A percentile compares a stretch with the other conserved stretches of the same genome.
These are phyloP conservation scores for Cecropterus lyciades DNA, from an alignment of 1,140 invertebrate species.

Conservation along the genomic window DNA sequence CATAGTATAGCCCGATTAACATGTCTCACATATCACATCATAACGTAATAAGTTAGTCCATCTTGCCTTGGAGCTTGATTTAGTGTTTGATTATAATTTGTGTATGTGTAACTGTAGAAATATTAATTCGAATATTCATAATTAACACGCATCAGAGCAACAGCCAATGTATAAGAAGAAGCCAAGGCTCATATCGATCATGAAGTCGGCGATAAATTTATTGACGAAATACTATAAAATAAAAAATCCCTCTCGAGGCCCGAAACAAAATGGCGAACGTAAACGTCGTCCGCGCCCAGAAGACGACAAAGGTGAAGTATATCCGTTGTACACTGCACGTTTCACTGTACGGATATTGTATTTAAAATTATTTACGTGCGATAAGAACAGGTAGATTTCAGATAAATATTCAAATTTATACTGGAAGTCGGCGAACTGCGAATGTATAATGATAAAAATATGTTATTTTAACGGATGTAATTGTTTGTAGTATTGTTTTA, in stretches of 20 bases:
- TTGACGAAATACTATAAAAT: not conserved
- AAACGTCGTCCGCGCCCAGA: not conserved
- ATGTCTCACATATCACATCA: too few species aligned
- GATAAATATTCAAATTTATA: constrained; percentile 7
- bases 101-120: too few species aligned
- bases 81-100: too few species aligned
- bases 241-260: not conserved
- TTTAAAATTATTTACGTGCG: not conserved
- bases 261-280: not conserved
- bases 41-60: too few species aligned
- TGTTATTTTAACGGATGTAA: too few species aligned
- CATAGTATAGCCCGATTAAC: too few species aligned
- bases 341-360: not conserved
- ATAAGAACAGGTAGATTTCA: not conserved
- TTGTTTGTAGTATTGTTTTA: too few species aligned
- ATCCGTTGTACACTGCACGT: not conserved
- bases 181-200: not conserved
- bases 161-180: not conserved
- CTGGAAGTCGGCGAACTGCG: too few species aligned
- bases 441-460: too few species aligned
- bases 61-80: too few species aligned
- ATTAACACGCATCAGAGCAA: not conserved
- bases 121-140: constrained; percentile 4
- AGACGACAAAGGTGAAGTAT: constrained; percentile 7
- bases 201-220: not conserved